Base-by-base conservation (phyloP, 2,888 invertebrate species). In the Xiphydria camelus region DNA sequence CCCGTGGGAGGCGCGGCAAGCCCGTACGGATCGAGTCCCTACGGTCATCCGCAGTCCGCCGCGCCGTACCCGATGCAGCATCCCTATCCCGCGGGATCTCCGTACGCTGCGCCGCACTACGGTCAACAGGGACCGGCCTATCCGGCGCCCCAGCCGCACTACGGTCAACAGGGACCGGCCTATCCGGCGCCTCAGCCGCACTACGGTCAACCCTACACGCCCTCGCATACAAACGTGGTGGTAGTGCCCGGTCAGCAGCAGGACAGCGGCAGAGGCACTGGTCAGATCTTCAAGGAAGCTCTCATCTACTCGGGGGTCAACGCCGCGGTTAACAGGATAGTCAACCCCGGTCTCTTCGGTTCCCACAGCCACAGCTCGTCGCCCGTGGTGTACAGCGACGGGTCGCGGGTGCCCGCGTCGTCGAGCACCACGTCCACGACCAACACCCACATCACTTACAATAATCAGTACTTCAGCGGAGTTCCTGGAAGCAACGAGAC, bases 281-380 rank as follows among this genome's bases (percentile, higher is more conserved):
- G 67, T 4, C 49, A 64, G 4, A 48, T 65, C 39, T 41, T 67
- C 10, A 65, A 64, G 15, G 63, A 67, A 37, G 67, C 67, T 4
- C 47, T 67, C 1, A 56, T 67, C 1, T 61, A 52, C 26, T 66
- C 66, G 1, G 53, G 61, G 4, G 52, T 67, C 5, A 61, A 64
- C 3, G 67, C 64, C 5, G 43, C 37, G 2, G 32, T 43, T 25
- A n/a, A 37, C 15, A 43, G 37, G 17, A 5, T 43, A 9, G 22
- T 21, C 10, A 20, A 22, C 12, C 37, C 37, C 6, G 26, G 26
- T 14, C 15, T 12, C 2, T 34, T 33, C 10, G 4, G n/a, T 26
- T n/a, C 25, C 20, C 20, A 41, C 17, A 14, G 22, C 10, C 4
- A 22, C 26, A 10, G 10, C n/a, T 25, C n/a, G 4, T 14, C 41